Base-by-base conservation (phyloP, 2,113 vertebrate genomes). In the Mobula birostris region DNA sequence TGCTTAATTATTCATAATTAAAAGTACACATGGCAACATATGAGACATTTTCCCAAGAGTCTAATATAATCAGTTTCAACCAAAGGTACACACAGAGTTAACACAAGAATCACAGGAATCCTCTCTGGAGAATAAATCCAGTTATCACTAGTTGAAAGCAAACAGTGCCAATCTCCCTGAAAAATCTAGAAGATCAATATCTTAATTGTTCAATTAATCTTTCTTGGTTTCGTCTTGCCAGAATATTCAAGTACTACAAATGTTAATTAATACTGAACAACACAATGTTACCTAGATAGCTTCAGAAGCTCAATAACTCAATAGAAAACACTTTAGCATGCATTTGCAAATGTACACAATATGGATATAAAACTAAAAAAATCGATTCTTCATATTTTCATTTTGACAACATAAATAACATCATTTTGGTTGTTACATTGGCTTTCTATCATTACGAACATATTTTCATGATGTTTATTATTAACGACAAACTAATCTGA, bases 1-100 rank as follows among this genome's bases (percentile, higher is more conserved):
- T 87, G 24, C 48, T 87, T 87, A 87, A 87, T 87, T 87, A 87
- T 87, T 87, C 56, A 48, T 87, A 87, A 87, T 87, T 87, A 87
- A 87, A 87, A 87, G 83, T 19, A 87, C 83, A 87, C 83, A 87
- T 29, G 48, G 83, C 61, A 87, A 87, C 48, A 87, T 61, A 61
- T 61, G 83, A 58, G 83, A 61, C 83, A 61, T 87, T 27, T 24
- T 58, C 83, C 56, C 83, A 58, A 24, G 83, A 87, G 83, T 61
- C 83, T 87, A 87, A 87, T 61, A 87, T 87, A 87, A 87, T 87
- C 83, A 6, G 48, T 87, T 24, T 61, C 83, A 87, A 61, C 48
- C 56, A 61, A 56, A 87, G 56, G 83, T 87, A 56, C 36, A 61
- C 83, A 87, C 19, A 56, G 56, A 87, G 83, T 87, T 61, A 87